Percentiles rank a stretch among this genome's conserved stretches.
Evolutionary conservation across 35 echinoderm and acorn worm genomes (phyloP).

Genomic region (Ophioderma brevispina): DNA sequence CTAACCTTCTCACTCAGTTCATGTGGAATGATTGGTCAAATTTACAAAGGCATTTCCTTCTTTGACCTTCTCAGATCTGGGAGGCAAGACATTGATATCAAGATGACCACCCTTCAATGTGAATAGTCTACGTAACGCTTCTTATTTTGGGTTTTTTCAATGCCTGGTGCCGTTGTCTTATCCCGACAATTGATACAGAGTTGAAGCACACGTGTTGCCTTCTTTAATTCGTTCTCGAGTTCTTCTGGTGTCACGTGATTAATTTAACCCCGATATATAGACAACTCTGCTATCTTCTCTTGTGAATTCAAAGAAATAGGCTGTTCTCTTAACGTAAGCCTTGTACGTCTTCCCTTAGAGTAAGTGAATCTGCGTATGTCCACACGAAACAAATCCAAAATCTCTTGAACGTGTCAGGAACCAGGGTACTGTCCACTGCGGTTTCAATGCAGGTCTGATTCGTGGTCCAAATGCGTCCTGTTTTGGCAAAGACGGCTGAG

Average conservation of each 20-base stretch:
- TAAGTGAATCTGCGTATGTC: background rate
- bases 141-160: background rate
- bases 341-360: background rate
- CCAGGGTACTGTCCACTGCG: constrained; percentile 7
- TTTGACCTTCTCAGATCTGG: background rate
- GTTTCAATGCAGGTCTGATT: background rate
- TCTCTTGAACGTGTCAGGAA: constrained; percentile 15
- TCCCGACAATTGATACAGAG: background rate
- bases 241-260: constrained; percentile 21
- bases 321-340: background rate
- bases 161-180: background rate
- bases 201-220: background rate
- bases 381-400: constrained; percentile 29
- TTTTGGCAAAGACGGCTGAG: background rate
- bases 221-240: constrained; percentile 9
- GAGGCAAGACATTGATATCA: background rate
- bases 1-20: background rate
- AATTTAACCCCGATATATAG: background rate
- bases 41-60: background rate
- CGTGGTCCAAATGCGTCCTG: background rate
- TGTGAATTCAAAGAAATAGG: background rate
- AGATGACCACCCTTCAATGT: background rate
- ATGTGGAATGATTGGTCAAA: background rate
- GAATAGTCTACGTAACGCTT: background rate
- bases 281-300: constrained; percentile 13